Evolutionary conservation across 2,888 invertebrate species (phyloP), one percentile per base, ranked within the genome.

Genomic region (Choreutis nemorana): DNA sequence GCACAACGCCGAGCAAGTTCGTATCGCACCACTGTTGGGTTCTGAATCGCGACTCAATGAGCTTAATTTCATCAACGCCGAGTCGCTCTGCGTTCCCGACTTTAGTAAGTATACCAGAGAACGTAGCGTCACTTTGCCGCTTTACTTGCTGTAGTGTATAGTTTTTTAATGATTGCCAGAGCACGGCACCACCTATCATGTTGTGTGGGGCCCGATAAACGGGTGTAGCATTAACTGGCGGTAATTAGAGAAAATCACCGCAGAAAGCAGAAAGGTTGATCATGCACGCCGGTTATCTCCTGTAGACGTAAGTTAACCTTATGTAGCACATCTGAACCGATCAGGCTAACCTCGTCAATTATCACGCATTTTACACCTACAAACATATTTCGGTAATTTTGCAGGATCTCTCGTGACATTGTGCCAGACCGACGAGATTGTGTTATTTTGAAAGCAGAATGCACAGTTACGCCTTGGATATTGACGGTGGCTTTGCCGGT

Each of bases 401-500:
- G 42, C 33, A 39, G 35, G n/a, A 37, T 41, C 28, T 37, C 40
- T 9, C 33, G 6, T 3, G 35, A 37, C 29, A 36, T 23, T 27
- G 16, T 34, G n/a, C n/a, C n/a, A 21, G 31, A 35, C 8, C 38
- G 32, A 7, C 38, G 34, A 35, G 39, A 41, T 32, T 22, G 33
- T 39, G 40, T 33, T 14, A 38, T 27, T 18, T 33, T 29, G 33
- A 40, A 37, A 12, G 37, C 38, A 29, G 39, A 35, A 13, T 40
- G 38, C 18, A 55, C 50, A 15, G 55, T 55, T 8, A 47, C 49
- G 7, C 55, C 50, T 36, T 41, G 45, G 34, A 58, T 41, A 36
- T 48, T 43, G 14, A 48, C 44, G 33, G 55, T 52, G 24, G 58
- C 52, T 41, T 53, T 52, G 20, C 49, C 56, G 26, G 55, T 55